Evolutionary conservation across 1,140 invertebrate species (phyloP).

Genomic region (Pseudomyrmex sp.): DNA sequence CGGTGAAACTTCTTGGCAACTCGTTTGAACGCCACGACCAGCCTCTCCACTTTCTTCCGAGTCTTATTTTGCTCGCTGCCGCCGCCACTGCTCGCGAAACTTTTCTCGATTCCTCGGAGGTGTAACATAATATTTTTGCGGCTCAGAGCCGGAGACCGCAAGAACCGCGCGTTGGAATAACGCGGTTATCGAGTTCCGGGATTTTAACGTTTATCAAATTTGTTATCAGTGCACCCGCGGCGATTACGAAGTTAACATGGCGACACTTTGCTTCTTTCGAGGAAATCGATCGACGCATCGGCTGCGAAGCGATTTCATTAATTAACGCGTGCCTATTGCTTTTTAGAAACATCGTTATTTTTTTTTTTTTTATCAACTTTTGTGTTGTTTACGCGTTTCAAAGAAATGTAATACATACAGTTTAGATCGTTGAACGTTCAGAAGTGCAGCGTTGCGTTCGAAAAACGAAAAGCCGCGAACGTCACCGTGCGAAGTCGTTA

Average conservation of each 20-base stretch:
- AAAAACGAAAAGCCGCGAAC: too few species aligned
- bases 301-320: not conserved
- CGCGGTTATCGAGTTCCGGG: conserved; percentile 51
- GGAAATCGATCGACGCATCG: conserved; percentile 7
- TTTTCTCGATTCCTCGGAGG: conserved; percentile 64
- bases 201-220: conserved; percentile 61
- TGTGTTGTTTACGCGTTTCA: not conserved
- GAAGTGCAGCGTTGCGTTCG: not conserved
- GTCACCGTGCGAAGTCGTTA: conserved; percentile 6
- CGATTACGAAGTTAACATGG: conserved; percentile 47
- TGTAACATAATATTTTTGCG: conserved; percentile 73
- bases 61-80: conserved; percentile 61
- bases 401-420: not conserved
- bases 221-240: conserved; percentile 34
- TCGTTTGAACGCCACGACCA: conserved; percentile 73
- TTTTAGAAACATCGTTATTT: not conserved
- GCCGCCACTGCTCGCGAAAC: conserved; percentile 57
- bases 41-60: conserved; percentile 52
- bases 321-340: not conserved
- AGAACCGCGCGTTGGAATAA: conserved; percentile 48
- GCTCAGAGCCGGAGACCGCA: conserved; percentile 39
- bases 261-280: conserved; percentile 29
- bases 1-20: conserved; percentile 72
- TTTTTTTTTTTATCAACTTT: not conserved
- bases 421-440: not conserved